Base-by-base conservation (phyloP, 2,113 vertebrate genomes). In the Bos indicus region DNA sequence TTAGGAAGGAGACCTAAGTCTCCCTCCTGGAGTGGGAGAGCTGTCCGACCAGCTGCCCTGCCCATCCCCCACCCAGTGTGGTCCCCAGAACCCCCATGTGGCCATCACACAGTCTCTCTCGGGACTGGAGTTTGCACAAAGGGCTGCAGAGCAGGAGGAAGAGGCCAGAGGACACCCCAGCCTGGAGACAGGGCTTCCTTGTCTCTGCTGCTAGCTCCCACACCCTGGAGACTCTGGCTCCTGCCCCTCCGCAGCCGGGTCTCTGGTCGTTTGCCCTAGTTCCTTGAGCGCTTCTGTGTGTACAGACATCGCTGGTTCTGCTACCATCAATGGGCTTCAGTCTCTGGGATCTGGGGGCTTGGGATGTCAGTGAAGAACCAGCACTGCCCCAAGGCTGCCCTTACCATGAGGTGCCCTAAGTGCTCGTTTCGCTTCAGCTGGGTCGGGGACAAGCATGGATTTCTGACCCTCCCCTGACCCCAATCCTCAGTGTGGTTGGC, bases 281-380 rank as follows among this genome's bases (percentile, higher is more conserved):
- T 28, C 33, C 46, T n/a, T 6, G 67, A 84, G 52, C 2, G 0
- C 59, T 9, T 56, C 81, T 17, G 17, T 25, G 9, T 0, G 10
- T 10, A 17, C 4, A 30, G 19, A 10, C 15, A 1, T 5, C 2
- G 30, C 30, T n/a, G 48, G 6, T 17, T 25, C 60, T 28, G 57
- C 88, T 13, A 36, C 67, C 17, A 0, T 19, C 16, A 4, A 17
- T 67, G 2, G 4, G 23, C 83, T 64, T 33, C 28, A 7, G 2
- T 36, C 14, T 46, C 74, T 77, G 60, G 28, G 5, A 13, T 36
- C n/a, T 3, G 2, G 40, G 33, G 46, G n/a, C 33, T 33, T 0
- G 4, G 43, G 54, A 6, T 26, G 2, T 16, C 26, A 8, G 46
- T 51, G 8, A 36, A 46, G 60, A 67, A 5, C 43, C 3, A 6